Evolutionary conservation across 35 echinoderm and acorn worm genomes (phyloP), one percentile per base, ranked within the genome.

Genomic region (Apostichopus californicus): DNA sequence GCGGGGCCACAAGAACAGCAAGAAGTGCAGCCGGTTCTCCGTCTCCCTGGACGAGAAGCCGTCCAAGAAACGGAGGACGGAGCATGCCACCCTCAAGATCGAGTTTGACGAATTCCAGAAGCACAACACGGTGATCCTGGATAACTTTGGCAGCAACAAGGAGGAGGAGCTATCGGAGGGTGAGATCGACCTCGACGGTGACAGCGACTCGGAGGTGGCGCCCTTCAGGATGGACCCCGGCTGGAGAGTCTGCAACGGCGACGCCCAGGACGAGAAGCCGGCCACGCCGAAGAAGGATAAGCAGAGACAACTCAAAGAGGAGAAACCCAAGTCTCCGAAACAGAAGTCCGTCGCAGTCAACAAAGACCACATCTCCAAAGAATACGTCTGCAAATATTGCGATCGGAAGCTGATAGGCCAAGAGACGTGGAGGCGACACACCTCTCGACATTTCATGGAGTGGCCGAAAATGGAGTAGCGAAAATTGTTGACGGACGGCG

Each of bases 311-410:
- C 80, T 8, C 52, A 57, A n/a, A 83, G 80, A 83, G 13, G 80
- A 87, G 59, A 87, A 87, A 14, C 57, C 86, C 6, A 66, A 65
- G 15, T 87, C 86, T 13, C 86, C 86, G 8, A 89, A 72, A 23
- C 86, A 89, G 25, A 89, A 72, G 63, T 34, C 86, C 3, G 4
- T 57, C n/a, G n/a, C n/a, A 0, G 64, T 87, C 18, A 87, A 25
- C 55, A 87, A 71, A 3, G 54, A 87, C 6, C 93, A 90, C 61
- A 94, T 94, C 53, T n/a, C 56, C 53, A 88, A 61, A 55, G 83
- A 89, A 15, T 96, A 94, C 55, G 78, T 73, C 57, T 96, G 95
- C 77, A 79, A 92, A 54, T 96, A 96, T n/a, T 96, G 95, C 83
- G 87, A 91, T 54, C 79, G 90, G 5, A 65, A 70, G 18, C 75